Percentiles rank a stretch among this genome's conserved stretches.
Conservation (phyloP, 1,140 invertebrate genomes). For the Drosophila bipectinata region DNA sequence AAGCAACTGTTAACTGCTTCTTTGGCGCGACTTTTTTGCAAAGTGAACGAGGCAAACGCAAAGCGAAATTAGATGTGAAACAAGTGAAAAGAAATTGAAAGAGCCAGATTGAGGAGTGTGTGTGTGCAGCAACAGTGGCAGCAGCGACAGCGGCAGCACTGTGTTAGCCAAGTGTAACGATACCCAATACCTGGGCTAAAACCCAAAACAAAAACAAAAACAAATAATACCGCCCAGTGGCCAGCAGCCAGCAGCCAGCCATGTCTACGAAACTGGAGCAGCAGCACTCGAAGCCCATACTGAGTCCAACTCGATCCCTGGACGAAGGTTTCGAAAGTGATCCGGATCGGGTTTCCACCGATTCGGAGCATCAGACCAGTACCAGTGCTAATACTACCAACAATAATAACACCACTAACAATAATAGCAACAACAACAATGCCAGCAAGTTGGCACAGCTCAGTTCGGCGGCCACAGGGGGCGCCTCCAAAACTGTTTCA, state of each 20-base stretch:
- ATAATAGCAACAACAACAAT: conserved; percentile 58
- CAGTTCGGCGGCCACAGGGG: conserved; percentile 79
- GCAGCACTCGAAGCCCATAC: conserved; percentile 82
- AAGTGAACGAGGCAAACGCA: conserved; percentile 51
- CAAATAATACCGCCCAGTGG: conserved; percentile 45
- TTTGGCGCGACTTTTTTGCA: conserved; percentile 61
- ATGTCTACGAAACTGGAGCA: conserved; percentile 80
- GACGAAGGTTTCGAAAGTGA: conserved; percentile 84
- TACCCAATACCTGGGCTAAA: conserved; percentile 44
- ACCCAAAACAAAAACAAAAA: conserved; percentile 25
- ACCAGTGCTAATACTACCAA: conserved; percentile 39
- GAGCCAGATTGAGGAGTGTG: conserved; percentile 55
- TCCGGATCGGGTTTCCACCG: conserved; percentile 84
- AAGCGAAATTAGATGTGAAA: conserved; percentile 54
- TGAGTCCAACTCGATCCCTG: conserved; percentile 84
- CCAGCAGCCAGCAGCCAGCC: conserved; percentile 29
- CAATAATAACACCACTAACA: conserved; percentile 24
- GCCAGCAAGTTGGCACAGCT: conserved; percentile 79
- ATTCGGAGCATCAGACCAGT: conserved; percentile 84
- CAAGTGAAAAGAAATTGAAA: conserved; percentile 64
- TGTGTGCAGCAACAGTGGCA: conserved; percentile 44
- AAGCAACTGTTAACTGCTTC: conserved; percentile 35
- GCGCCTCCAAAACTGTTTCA: conserved; percentile 52
- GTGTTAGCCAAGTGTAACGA: conserved; percentile 57
- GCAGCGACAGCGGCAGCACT: conserved; percentile 9